Evolutionary conservation across 1,140 invertebrate genomes (phyloP), one percentile per base, ranked within the genome.

Genomic region (Phocides pigmalion): DNA sequence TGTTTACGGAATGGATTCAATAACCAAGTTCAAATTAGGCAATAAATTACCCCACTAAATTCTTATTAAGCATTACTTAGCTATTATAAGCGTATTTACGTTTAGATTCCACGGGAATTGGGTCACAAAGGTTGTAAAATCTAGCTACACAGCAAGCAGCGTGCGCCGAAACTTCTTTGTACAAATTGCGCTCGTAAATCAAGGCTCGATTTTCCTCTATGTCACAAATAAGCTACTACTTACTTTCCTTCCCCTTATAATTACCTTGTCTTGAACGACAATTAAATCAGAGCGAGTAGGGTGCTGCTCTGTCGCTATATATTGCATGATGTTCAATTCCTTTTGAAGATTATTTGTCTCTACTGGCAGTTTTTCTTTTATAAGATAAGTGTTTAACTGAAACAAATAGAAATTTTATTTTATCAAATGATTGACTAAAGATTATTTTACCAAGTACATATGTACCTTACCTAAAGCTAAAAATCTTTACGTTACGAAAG

Each of bases 341-440:
- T 94, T 94, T 76, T 94, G 94, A 28, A 94, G 89, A 0, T 84
- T 81, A 2, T 87, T 74, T 19, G 95, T 91, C 84, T 97, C 97
- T 71, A 95, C 93, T 0, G 96, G 96, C 15, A 97, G 79, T 78
- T 97, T 96, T 78, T 97, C 96, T 47, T 95, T 96, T 0, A 95
- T 94, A 12, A 98, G 93, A 76, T 96, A 96, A 44, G 89, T 92
- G 83, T 95, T 96, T 25, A 96, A 93, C 90, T 93, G 49, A 58
- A 49, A 62, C 28, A 63, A 14, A 56, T 58, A 50, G 44, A 35
- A 54, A n/a, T n/a, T n/a, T n/a, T n/a, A n/a, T n/a, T n/a, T n/a
- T n/a, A n/a, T n/a, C n/a, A n/a, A n/a, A n/a, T n/a, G n/a, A n/a
- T n/a, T n/a, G n/a, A n/a, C n/a, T n/a, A n/a, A n/a, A n/a, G n/a